Evolutionary conservation across 2,113 vertebrate genomes (phyloP).

Genomic region (Apodemus sylvaticus): DNA sequence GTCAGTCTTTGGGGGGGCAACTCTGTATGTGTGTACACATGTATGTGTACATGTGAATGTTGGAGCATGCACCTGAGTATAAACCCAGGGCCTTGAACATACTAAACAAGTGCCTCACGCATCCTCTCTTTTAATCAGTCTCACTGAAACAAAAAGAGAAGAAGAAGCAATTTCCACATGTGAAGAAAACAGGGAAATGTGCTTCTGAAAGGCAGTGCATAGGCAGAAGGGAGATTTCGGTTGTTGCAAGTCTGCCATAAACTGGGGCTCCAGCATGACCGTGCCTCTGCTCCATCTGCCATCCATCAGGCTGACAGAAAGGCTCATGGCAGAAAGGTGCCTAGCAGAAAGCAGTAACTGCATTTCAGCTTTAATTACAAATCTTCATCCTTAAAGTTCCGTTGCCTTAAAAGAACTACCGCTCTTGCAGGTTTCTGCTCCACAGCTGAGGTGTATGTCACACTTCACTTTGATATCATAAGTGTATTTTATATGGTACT

Average conservation of each 20-base stretch:
- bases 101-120: not conserved
- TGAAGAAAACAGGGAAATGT: constrained; percentile 65
- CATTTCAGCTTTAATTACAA: constrained; percentile 81
- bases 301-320: constrained; percentile 84
- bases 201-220: constrained; percentile 76
- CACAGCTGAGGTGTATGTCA: constrained; percentile 28
- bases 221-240: constrained; percentile 41
- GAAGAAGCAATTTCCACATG: constrained; percentile 51
- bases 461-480: constrained; percentile 65
- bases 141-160: not conserved
- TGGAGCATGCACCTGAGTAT: not conserved
- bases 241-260: constrained; percentile 73
- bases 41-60: not conserved
- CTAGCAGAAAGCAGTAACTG: constrained; percentile 80
- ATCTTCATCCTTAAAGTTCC: constrained; percentile 70
- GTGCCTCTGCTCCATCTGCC: constrained; percentile 80
- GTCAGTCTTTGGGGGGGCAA: not conserved
- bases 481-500: constrained; percentile 60
- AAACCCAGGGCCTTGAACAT: not conserved
- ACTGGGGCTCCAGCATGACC: constrained; percentile 74
- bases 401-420: constrained; percentile 46
- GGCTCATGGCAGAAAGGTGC: constrained; percentile 70
- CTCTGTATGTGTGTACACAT: not conserved
- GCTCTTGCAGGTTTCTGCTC: constrained; percentile 24
- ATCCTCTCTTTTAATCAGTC: not conserved